Conservation (phyloP, 2,797 vertebrate genomes). For the Petrocephalus schoutedeni region DNA sequence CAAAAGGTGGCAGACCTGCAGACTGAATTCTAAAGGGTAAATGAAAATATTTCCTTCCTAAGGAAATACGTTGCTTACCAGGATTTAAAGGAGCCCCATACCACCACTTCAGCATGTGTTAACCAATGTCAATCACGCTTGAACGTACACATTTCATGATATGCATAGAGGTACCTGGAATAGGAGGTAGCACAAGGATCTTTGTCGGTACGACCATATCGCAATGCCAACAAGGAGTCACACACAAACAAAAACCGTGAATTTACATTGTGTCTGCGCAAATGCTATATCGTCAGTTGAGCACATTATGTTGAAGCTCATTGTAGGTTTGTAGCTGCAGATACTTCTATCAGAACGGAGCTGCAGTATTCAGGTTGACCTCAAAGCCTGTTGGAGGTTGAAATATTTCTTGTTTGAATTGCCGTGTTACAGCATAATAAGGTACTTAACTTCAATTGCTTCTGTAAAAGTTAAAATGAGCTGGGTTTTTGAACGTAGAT, state of each 20-base stretch:
- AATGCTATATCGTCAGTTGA: background rate
- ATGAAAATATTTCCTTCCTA: background rate
- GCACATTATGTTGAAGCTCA: background rate
- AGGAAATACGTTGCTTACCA: background rate
- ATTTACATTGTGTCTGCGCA: background rate
- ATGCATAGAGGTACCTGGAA: background rate
- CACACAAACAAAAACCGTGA: background rate
- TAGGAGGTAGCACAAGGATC: background rate
- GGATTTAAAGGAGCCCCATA: background rate
- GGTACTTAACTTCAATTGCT: conserved; percentile 37
- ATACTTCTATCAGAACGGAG: background rate
- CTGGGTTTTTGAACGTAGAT: background rate
- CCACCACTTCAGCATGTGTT: background rate
- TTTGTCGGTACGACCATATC: background rate
- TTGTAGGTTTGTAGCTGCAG: background rate
- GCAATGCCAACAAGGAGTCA: background rate
- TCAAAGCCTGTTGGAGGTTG: background rate
- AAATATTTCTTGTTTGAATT: background rate
- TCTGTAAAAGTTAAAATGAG: conserved; percentile 3
- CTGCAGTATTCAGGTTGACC: background rate
- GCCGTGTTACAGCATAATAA: conserved; percentile 5
- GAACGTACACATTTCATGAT: background rate
- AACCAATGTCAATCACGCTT: background rate
- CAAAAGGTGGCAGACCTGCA: conserved; percentile 26
- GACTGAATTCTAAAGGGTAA: background rate